phyloP scores from a whole-genome alignment of 2,888 invertebrate genomes.

The Brenthis hecate region DNA sequence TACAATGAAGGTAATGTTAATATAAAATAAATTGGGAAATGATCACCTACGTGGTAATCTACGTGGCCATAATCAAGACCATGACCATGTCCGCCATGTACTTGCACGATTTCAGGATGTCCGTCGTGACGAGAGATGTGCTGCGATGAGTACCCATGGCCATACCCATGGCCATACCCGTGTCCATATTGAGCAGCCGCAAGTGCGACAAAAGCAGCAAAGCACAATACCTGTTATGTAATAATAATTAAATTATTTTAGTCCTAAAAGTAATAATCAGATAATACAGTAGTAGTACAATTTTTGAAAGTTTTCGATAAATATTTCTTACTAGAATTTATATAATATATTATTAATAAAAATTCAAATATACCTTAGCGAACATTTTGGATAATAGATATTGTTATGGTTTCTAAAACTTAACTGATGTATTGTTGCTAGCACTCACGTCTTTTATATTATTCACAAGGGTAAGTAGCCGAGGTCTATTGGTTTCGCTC shows the following conservation, averaged over 20 bases:
- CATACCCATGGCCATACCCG: conserved; percentile 48
- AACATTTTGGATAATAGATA: conserved; percentile 30
- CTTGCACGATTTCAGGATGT: conserved; percentile 53
- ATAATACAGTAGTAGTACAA: too few species aligned
- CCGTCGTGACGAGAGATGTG: conserved; percentile 51
- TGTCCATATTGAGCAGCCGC: conserved; percentile 33
- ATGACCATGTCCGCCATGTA: conserved; percentile 13
- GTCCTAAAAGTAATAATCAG: background rate
- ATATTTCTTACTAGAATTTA: too few species aligned
- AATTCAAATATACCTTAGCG: conserved; percentile 15
- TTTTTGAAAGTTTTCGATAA: too few species aligned
- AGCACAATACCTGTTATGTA: conserved; percentile 42
- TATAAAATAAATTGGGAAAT: background rate
- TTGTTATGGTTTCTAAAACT: conserved; percentile 27
- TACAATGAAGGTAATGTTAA: conserved; percentile 1
- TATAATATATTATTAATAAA: too few species aligned
- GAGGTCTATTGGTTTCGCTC: conserved; percentile 37
- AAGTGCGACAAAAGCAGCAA: conserved; percentile 28
- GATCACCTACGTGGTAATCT: conserved; percentile 41
- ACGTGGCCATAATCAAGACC: conserved; percentile 49
- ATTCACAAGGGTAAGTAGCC: conserved; percentile 39
- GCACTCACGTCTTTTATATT: conserved; percentile 46
- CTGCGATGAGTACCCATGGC: conserved; percentile 53
- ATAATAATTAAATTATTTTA: background rate
- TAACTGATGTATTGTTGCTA: conserved; percentile 44